These are phyloP conservation scores for Hafferia zeledoni DNA, from an alignment of 2,797 vertebrate species.

Conservation along the genomic window DNA sequence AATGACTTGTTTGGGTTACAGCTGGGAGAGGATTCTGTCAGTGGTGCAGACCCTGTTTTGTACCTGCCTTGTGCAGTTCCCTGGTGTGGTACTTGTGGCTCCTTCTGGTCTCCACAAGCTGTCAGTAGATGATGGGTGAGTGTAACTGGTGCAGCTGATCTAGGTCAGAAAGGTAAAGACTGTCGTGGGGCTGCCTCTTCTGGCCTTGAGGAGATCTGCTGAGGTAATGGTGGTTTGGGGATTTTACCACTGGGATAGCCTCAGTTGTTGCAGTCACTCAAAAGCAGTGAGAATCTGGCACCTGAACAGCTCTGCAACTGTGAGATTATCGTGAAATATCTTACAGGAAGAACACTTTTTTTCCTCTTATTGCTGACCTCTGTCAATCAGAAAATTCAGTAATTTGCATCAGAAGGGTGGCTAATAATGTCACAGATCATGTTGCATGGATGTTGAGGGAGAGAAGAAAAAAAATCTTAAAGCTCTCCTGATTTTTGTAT, in stretches of 20 bases:
- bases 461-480: background rate
- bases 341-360: background rate
- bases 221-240: background rate
- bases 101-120: background rate
- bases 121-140: background rate
- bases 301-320: background rate
- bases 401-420: background rate
- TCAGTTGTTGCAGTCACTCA: background rate
- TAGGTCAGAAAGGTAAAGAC: background rate
- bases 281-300: background rate
- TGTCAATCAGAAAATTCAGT: background rate
- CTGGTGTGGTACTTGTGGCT: fast-evolving
- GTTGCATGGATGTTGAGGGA: background rate
- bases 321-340: background rate
- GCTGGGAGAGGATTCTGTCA: background rate
- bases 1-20: background rate
- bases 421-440: background rate
- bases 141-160: background rate
- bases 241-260: background rate
- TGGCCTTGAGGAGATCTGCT: background rate
- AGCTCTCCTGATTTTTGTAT: background rate
- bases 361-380: background rate
- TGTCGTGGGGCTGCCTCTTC: background rate
- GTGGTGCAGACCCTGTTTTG: background rate
- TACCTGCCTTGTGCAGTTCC: background rate